Evolutionary conservation across 2,113 vertebrate species (phyloP), one percentile per base, ranked within the genome.

Genomic region (Notiomystis cincta): DNA sequence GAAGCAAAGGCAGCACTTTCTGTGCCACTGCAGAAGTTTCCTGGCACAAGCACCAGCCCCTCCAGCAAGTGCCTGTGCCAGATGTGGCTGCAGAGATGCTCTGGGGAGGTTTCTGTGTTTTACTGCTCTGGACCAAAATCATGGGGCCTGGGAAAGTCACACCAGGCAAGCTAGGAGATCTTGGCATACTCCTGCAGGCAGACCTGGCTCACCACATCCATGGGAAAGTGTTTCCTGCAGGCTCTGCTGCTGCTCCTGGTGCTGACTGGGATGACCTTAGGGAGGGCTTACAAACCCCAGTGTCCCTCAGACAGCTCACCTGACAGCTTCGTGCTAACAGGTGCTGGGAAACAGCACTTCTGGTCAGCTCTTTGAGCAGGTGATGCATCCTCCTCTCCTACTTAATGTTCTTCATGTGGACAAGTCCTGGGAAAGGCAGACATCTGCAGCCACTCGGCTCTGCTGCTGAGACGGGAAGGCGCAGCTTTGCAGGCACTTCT

Each of bases 101-200:
- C 66, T 3, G 4, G 24, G 51, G 7, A 51, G 15, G 25, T 44
- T 70, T 73, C 56, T 82, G 61, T 27, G 33, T 47, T 51, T 79
- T 2, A 1, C 31, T 82, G 87, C 45, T 40, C 65, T 56, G 66
- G 37, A 42, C 66, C 25, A 27, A 42, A 82, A 38, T 8, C 9
- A 4, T 1, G 10, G n/a, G 18, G 28, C 64, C 38, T 57, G 42
- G 16, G 37, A 54, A 44, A 47, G 7, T 57, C 64, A 56, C 23
- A 33, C 15, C 56, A 75, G 70, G 15, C 33, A 44, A 62, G 51
- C 12, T 7, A 11, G n/a, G 42, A 80, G n/a, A 53, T 45, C 44
- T 67, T 13, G 1, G 31, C 5, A 2, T 9, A 11, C 7, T 67
- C 58, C 40, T 2, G 0, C 12, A 1, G 21, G 24, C 2, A 0